Conservation (phyloP, 2,113 vertebrate species). For the Macroglossus sobrinus region DNA sequence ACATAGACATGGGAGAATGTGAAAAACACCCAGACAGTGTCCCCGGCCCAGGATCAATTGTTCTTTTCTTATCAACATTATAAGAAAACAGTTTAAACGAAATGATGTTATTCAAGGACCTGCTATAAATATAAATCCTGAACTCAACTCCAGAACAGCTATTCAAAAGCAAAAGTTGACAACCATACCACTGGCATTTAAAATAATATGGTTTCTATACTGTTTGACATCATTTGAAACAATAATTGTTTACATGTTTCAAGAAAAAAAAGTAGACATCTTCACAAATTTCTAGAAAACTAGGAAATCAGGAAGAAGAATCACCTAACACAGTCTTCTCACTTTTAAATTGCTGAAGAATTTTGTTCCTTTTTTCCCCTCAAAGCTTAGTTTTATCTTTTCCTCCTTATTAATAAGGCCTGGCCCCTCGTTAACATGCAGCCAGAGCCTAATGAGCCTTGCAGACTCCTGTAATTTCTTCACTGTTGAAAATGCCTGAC, state of each 20-base stretch:
- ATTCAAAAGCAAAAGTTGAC: neutral
- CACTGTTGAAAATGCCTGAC: conserved; percentile 86
- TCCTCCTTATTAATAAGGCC: conserved; percentile 83
- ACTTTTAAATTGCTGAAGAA: conserved; percentile 36
- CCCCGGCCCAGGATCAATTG: neutral
- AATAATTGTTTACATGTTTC: neutral
- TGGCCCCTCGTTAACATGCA: conserved; percentile 84
- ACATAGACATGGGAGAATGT: neutral
- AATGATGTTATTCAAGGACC: neutral
- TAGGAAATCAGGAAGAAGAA: conserved; percentile 55
- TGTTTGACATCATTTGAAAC: neutral
- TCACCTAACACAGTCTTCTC: conserved; percentile 16
- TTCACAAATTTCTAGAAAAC: conserved; percentile 58
- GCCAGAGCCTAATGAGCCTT: conserved; percentile 85
- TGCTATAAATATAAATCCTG: neutral
- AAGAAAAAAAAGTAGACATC: neutral
- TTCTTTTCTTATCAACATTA: neutral
- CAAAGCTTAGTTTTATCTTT: conserved; percentile 66
- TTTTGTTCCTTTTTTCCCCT: conserved; percentile 37
- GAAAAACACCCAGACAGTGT: neutral
- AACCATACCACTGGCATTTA: neutral
- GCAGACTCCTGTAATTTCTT: conserved; percentile 87
- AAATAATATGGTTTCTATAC: neutral
- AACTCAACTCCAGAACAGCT: neutral
- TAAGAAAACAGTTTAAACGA: neutral